Evolutionary conservation across 2,888 invertebrate genomes (phyloP).

Genomic region (Ormyrus rosae): DNA sequence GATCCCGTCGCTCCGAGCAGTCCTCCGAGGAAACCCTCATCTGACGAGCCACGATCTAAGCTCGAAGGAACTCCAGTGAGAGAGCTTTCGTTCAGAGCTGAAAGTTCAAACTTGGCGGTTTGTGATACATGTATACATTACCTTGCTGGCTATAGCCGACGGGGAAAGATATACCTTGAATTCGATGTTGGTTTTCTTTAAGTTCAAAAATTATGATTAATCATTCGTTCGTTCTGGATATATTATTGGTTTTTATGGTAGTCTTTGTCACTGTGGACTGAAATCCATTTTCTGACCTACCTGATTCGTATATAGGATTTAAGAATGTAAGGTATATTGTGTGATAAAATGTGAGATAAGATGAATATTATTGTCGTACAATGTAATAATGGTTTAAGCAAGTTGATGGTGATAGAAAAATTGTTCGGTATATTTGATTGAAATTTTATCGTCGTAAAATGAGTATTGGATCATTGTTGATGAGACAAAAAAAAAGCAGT

Average conservation of each 20-base stretch:
- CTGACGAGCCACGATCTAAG: conserved; percentile 53
- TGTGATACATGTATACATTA: neutral
- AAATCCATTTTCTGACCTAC: neutral
- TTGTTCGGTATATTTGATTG: conserved; percentile 11
- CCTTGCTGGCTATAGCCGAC: too few relatives aligned
- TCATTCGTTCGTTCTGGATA: too few relatives aligned
- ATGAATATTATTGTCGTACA: conserved; percentile 27
- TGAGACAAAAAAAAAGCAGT: neutral
- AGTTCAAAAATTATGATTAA: too few relatives aligned
- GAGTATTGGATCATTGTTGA: neutral
- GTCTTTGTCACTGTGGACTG: neutral
- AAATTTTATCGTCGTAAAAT: conserved; percentile 16
- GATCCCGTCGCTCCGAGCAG: conserved; percentile 58
- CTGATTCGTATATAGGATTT: neutral
- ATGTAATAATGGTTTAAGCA: conserved; percentile 18
- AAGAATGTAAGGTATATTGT: conserved; percentile 17
- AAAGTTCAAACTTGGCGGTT: neutral
- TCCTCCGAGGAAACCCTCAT: conserved; percentile 70
- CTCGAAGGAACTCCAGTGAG: too few relatives aligned
- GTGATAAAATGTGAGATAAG: conserved; percentile 28
- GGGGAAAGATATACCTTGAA: too few relatives aligned
- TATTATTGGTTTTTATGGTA: too few relatives aligned
- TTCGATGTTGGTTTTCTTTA: too few relatives aligned
- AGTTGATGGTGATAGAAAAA: conserved; percentile 3
- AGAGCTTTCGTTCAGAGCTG: too few relatives aligned